These are phyloP conservation scores for Zhuqinia jingwanae DNA, from an alignment of 2,888 invertebrate species.

Conservation along the genomic window DNA sequence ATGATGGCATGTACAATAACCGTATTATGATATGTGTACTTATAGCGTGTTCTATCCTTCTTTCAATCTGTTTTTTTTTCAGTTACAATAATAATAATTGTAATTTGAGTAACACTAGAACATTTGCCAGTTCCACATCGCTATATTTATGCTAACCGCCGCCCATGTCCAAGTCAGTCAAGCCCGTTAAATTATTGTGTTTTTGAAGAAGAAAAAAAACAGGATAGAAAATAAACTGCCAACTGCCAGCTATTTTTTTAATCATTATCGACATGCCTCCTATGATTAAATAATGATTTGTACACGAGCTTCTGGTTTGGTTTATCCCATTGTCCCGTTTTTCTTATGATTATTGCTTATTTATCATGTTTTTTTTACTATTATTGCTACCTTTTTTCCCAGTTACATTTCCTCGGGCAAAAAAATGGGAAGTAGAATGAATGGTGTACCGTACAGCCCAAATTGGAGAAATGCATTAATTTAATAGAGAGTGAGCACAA, in stretches of 20 bases:
- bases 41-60: background rate
- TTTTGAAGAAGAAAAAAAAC: no score
- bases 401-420: background rate
- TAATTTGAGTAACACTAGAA: no score
- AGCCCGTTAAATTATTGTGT: no score
- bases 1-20: conserved; percentile 29
- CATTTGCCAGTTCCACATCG: background rate
- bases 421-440: background rate
- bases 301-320: background rate
- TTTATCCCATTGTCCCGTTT: conserved; percentile 19
- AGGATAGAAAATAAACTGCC: no score
- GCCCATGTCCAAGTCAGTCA: conserved; percentile 1
- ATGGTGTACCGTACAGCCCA: background rate
- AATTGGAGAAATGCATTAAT: conserved; percentile 37
- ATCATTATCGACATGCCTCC: conserved; percentile 16
- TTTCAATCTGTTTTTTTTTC: background rate
- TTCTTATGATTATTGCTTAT: conserved; percentile 22
- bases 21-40: conserved; percentile 18
- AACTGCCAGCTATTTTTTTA: no score
- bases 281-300: conserved; percentile 10
- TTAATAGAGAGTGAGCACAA: conserved; percentile 30
- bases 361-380: background rate
- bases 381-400: conserved; percentile 8
- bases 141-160: background rate
- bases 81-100: background rate